Evolutionary conservation across 2,888 invertebrate species (phyloP), one percentile per base, ranked within the genome.

Genomic region (Drosophila glabriapex): DNA sequence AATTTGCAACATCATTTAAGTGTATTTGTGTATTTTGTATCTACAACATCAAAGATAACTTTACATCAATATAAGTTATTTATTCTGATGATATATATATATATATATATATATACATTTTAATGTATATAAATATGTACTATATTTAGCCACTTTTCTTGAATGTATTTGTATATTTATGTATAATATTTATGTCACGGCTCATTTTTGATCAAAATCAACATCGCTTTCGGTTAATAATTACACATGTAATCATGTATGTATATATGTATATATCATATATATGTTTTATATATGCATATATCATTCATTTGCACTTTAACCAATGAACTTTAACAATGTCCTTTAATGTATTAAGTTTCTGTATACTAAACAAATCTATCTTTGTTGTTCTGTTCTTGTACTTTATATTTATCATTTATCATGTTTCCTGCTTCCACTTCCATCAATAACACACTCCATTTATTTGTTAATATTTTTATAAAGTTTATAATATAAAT

Each of bases 241-340:
- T 85, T 80, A 83, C 82, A 85, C 83, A 83, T 68, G 58, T 66
- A 37, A 63, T 71, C 65, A 73, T 78, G 66, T 65, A 54, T 82
- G 77, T 75, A 79, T 86, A 70, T 88, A 49, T 68, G 54, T 68
- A 53, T 66, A 25, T 69, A 49, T 70, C 22, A 52, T 71, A 61
- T 84, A 72, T 69, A 28, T 69, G 58, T 82, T 77, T 68, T 85
- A 75, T 86, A 71, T 82, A 75, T 83, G 72, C 78, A 69, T 77
- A 67, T 66, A 73, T 78, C 73, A 77, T 79, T 73, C 60, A 61
- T 50, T 73, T 73, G 78, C 85, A 76, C 71, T 78, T 78, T 76
- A 85, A 78, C 90, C 89, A 91, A 91, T 89, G 91, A 92, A 91
- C 92, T 91, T 92, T 92, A 92, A 92, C 93, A 92, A 92, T 85